A percentile compares a stretch with the other conserved stretches of the same genome.
Evolutionary conservation across 30 jellyfish, hydroid and myxozoan species (phyloP).

Genomic region (Aurelia aurita complex sp. Pacific): DNA sequence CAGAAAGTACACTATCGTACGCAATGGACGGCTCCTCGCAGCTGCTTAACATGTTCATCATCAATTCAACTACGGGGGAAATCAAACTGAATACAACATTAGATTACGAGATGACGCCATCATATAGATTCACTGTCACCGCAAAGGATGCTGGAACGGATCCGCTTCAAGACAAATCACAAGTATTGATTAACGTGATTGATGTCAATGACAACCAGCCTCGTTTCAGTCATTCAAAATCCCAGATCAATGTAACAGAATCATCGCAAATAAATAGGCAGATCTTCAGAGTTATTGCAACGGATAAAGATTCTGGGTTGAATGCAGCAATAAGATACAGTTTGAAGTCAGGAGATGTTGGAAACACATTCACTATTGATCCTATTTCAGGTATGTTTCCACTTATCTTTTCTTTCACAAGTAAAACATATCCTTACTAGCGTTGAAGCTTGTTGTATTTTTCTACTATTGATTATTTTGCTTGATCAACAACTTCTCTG

Average conservation of each 20-base stretch:
- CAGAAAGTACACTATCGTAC: slow-evolving; percentile 49
- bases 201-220: slow-evolving; percentile 94
- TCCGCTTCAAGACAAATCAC: slow-evolving; percentile 65
- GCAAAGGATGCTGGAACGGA: slow-evolving; percentile 85
- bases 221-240: slow-evolving; percentile 25
- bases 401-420: too few species aligned
- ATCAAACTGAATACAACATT: slow-evolving; percentile 52
- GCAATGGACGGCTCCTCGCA: slow-evolving; percentile 23
- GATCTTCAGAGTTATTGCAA: slow-evolving; percentile 72
- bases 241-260: slow-evolving; percentile 58
- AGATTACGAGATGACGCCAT: slow-evolving; percentile 66
- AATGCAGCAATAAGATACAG: slow-evolving; percentile 74
- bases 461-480: too few species aligned
- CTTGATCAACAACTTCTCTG: too few species aligned
- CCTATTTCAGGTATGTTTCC: slow-evolving; percentile 69
- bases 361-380: slow-evolving; percentile 70
- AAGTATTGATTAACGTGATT: slow-evolving; percentile 59
- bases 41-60: slow-evolving; percentile 33
- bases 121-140: slow-evolving; percentile 63
- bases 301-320: slow-evolving; percentile 67
- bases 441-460: too few species aligned
- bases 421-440: too few species aligned
- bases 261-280: slow-evolving; percentile 55
- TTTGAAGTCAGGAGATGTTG: slow-evolving; percentile 71
- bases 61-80: slow-evolving; percentile 69